phyloP scores from a whole-genome alignment of 2,888 invertebrate genomes.

The Ophion ventricosus region DNA sequence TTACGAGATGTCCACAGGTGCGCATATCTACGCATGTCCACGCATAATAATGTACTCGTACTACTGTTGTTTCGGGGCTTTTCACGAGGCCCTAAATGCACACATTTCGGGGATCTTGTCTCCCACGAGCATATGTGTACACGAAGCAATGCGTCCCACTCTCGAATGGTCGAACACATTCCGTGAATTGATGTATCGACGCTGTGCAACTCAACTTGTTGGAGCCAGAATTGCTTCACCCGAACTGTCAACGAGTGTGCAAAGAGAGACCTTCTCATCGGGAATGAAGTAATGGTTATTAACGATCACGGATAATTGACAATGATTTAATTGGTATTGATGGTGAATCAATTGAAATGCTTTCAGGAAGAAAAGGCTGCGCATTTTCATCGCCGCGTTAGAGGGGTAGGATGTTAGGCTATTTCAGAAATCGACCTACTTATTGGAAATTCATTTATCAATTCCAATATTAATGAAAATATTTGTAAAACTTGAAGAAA shows the following conservation, averaged over 20 bases:
- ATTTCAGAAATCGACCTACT: too few species aligned
- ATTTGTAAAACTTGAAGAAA: too few species aligned
- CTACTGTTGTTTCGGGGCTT: slow-evolving; percentile 3
- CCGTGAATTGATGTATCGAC: slow-evolving; percentile 12
- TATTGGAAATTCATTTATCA: too few species aligned
- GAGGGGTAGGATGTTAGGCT: too few species aligned
- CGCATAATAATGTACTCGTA: not conserved
- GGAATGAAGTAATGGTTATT: not conserved
- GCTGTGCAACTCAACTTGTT: not conserved
- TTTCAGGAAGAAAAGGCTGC: too few species aligned
- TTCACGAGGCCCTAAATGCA: slow-evolving; percentile 31
- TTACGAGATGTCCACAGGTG: slow-evolving; percentile 26
- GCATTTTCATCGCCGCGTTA: too few species aligned
- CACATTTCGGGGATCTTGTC: slow-evolving; percentile 2
- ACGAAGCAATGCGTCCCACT: not conserved
- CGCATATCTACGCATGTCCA: not conserved
- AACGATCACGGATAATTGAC: too few species aligned
- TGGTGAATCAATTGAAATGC: too few species aligned
- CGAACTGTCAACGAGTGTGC: not conserved
- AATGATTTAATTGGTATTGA: too few species aligned
- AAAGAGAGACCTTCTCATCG: not conserved
- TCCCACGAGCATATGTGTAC: not conserved
- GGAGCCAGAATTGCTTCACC: not conserved
- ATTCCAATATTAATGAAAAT: too few species aligned
- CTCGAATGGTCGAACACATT: slow-evolving; percentile 21